Evolutionary conservation across 2,113 vertebrate species (phyloP).

Genomic region (Pedetes capensis): DNA sequence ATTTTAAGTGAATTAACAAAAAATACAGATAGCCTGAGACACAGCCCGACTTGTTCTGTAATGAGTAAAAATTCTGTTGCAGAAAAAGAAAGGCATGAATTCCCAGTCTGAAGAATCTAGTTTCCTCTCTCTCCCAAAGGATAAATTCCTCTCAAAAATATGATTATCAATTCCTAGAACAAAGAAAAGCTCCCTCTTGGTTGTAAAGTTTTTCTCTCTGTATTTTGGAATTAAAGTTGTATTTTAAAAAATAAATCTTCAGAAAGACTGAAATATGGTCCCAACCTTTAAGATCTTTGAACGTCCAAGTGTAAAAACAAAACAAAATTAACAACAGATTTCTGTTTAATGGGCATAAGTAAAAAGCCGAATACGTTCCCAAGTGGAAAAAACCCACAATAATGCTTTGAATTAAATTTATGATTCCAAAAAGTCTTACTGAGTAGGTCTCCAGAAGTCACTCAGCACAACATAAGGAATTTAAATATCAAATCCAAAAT

Average conservation of each 20-base stretch:
- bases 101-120: not conserved
- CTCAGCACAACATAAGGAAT: constrained; percentile 29
- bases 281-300: not conserved
- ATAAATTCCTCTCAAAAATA: constrained; percentile 21
- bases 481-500: constrained; percentile 64
- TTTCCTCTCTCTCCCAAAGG: constrained; percentile 43
- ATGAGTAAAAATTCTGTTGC: constrained; percentile 38
- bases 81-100: constrained; percentile 15
- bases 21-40: constrained; percentile 52
- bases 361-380: constrained; percentile 20
- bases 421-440: not conserved
- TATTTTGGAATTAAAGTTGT: not conserved
- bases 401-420: constrained; percentile 17
- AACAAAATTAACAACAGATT: not conserved
- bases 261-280: not conserved
- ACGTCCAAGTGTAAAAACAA: not conserved
- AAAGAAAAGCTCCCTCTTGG: constrained; percentile 27
- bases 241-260: constrained; percentile 45
- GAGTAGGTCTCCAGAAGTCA: not conserved
- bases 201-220: not conserved
- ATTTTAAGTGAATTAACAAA: constrained; percentile 71
- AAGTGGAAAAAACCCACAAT: not conserved
- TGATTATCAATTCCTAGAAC: not conserved
- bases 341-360: not conserved
- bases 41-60: constrained; percentile 45